Conservation (phyloP, 2,888 invertebrate genomes). For the Hartigia nigra region DNA sequence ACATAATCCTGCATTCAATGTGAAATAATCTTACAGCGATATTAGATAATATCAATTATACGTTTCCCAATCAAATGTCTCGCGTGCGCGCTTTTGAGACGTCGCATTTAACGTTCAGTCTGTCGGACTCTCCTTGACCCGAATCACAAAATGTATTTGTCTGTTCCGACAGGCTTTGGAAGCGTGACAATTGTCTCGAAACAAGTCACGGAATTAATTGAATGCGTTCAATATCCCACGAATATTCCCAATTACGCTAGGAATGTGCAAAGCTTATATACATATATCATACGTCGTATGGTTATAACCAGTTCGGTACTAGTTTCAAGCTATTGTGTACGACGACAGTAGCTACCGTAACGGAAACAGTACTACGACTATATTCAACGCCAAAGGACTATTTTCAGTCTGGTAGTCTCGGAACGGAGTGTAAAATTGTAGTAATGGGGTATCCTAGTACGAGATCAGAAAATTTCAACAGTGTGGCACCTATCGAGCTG, state of each 20-base stretch:
- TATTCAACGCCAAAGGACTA: background rate
- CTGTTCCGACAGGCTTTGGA: background rate
- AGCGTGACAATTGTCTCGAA: background rate
- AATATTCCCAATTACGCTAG: background rate
- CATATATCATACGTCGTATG: background rate
- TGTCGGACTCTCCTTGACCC: background rate
- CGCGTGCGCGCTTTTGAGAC: background rate
- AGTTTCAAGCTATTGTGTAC: background rate
- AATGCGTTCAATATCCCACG: background rate
- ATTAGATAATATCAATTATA: background rate
- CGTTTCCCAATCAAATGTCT: background rate
- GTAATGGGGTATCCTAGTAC: background rate
- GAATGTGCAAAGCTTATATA: background rate
- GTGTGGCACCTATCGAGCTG: conserved; percentile 18
- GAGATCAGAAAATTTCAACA: conserved; percentile 44
- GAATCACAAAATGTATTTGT: background rate
- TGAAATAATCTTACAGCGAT: background rate
- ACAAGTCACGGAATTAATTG: background rate
- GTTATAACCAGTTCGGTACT: background rate
- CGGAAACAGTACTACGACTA: background rate
- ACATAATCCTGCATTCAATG: background rate
- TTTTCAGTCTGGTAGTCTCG: background rate
- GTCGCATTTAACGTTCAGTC: background rate
- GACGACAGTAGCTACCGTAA: background rate
- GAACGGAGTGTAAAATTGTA: background rate